phyloP scores from a whole-genome alignment of 2,888 invertebrate species.

The Chesias legatella region DNA sequence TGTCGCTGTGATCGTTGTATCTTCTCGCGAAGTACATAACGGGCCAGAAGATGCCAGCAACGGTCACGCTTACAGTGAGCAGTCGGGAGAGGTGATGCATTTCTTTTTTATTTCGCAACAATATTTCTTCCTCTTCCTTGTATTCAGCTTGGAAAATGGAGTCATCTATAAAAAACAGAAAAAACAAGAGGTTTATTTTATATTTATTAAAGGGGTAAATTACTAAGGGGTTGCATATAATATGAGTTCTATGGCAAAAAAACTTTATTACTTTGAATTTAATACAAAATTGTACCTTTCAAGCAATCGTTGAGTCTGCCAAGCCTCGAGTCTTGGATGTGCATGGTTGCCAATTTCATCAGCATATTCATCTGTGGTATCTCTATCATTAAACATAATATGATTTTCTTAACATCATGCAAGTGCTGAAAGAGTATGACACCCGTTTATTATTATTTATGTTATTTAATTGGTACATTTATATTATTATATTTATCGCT shows the following conservation, averaged over 20 bases:
- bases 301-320: constrained; percentile 35
- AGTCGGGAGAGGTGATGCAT: constrained; percentile 28
- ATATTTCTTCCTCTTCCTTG: constrained; percentile 30
- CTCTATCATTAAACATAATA: constrained; percentile 33
- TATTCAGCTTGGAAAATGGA: constrained; percentile 35
- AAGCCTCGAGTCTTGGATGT: constrained; percentile 29
- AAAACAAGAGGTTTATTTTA: no score
- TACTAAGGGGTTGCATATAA: no score
- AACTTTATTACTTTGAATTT: no score
- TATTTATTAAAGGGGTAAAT: no score
- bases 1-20: constrained; percentile 26
- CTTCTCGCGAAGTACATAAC: constrained; percentile 27
- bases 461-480: no score
- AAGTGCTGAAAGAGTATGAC: constrained; percentile 20
- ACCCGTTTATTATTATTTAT: no score
- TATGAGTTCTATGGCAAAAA: no score
- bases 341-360: constrained; percentile 32
- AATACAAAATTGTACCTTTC: constrained; percentile 12
- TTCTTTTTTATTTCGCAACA: constrained; percentile 25
- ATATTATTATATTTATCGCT: no score
- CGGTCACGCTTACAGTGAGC: constrained; percentile 7
- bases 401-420: constrained; percentile 25
- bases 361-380: constrained; percentile 38
- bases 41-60: constrained; percentile 25
- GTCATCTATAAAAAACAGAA: constrained; percentile 29